These are phyloP conservation scores for Mesorhabditis spiculigera DNA, from an alignment of 2,888 invertebrate species.

Conservation along the genomic window DNA sequence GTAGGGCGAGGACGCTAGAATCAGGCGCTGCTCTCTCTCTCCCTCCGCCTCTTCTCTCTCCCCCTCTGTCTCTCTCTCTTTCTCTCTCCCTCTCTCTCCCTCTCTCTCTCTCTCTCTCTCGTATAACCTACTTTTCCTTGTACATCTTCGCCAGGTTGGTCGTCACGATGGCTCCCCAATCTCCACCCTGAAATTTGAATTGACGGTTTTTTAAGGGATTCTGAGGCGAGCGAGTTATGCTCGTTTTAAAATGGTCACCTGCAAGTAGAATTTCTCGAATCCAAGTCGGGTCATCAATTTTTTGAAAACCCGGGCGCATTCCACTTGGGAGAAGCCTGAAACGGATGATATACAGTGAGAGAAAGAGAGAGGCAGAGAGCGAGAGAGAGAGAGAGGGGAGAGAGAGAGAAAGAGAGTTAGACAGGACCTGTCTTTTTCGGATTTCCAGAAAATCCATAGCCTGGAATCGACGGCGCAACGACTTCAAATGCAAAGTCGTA, in stretches of 20 bases:
- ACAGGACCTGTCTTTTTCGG: slow-evolving; percentile 68
- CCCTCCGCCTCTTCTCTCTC: neutral
- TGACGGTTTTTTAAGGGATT: slow-evolving; percentile 16
- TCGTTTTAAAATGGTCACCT: slow-evolving; percentile 65
- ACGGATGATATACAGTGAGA: too few relatives aligned
- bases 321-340: slow-evolving; percentile 49
- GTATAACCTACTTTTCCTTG: slow-evolving; percentile 63
- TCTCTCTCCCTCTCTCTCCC: too few relatives aligned
- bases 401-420: too few relatives aligned
- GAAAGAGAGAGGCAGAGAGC: too few relatives aligned
- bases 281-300: slow-evolving; percentile 74
- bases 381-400: too few relatives aligned
- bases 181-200: slow-evolving; percentile 75
- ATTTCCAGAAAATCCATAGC: slow-evolving; percentile 65
- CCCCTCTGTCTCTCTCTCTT: neutral
- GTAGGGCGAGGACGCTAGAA: slow-evolving; percentile 66
- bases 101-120: too few relatives aligned
- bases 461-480: slow-evolving; percentile 65
- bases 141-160: slow-evolving; percentile 69
- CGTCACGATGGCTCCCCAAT: slow-evolving; percentile 75
- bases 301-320: slow-evolving; percentile 64
- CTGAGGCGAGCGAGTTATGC: too few relatives aligned
- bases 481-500: slow-evolving; percentile 59
- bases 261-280: slow-evolving; percentile 70
- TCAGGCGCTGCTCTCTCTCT: neutral